These are phyloP conservation scores for Ophion obscuratus DNA, from an alignment of 2,888 invertebrate species.

Conservation along the genomic window DNA sequence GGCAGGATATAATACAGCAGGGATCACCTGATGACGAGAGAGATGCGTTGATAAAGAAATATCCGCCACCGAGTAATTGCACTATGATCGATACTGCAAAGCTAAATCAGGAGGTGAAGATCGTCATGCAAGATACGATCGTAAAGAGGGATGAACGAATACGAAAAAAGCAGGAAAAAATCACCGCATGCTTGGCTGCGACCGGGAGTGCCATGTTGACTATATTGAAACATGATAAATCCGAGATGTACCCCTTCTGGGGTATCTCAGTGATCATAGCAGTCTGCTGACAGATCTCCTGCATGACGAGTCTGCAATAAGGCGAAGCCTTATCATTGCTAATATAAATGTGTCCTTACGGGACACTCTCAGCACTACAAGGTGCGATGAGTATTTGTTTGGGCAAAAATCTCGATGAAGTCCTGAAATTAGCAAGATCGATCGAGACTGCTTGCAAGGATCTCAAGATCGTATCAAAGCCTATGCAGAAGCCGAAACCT, in stretches of 20 bases:
- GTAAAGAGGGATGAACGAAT: conserved; percentile 36
- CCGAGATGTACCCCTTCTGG: not conserved
- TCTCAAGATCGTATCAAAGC: conserved; percentile 2
- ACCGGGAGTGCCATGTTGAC: conserved; percentile 7
- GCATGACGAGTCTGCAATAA: too few species aligned
- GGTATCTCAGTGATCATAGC: too few species aligned
- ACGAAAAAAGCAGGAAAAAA: conserved; percentile 28
- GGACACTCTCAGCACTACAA: too few species aligned
- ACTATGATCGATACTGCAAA: conserved; percentile 33
- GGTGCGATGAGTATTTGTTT: not conserved
- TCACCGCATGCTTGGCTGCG: conserved; percentile 22
- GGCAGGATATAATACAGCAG: conserved; percentile 16
- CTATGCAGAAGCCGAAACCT: not conserved
- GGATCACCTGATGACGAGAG: conserved; percentile 28
- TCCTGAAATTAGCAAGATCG: conserved; percentile 19
- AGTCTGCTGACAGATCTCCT: too few species aligned
- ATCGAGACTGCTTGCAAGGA: conserved; percentile 16
- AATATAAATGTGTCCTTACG: too few species aligned
- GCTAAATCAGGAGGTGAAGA: conserved; percentile 34
- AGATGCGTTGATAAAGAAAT: conserved; percentile 30
- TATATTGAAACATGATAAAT: not conserved
- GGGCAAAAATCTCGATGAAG: conserved; percentile 32
- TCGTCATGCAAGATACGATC: not conserved
- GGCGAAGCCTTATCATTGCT: too few species aligned
- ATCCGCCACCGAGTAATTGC: conserved; percentile 33